Percentiles rank a stretch among this genome's conserved stretches.
Conservation (phyloP, 64 coral and sea anemone species). For the Pachyseris speciosa region DNA sequence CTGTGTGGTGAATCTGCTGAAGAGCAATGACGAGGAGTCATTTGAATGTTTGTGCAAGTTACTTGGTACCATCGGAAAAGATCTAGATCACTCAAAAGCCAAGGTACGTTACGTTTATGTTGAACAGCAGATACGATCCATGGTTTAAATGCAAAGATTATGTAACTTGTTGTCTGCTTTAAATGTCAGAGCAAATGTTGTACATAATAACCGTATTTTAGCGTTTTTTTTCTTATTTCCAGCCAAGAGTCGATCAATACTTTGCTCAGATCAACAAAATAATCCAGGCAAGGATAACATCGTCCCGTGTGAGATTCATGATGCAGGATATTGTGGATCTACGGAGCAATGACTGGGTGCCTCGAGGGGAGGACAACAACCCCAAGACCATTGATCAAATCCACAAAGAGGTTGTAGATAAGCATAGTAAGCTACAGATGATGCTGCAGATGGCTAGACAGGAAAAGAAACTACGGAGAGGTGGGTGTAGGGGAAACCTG, state of each 20-base stretch:
- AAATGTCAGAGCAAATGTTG: too few species aligned
- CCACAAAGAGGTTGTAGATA: conserved; percentile 76
- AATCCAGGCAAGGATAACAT: conserved; percentile 67
- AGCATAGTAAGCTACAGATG: conserved; percentile 67
- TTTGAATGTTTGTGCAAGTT: conserved; percentile 91
- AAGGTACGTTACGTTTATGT: conserved; percentile 49
- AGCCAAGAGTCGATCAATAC: conserved; percentile 94
- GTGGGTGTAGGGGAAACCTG: background rate
- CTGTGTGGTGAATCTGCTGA: conserved; percentile 92
- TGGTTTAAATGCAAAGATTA: too few species aligned
- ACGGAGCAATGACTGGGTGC: conserved; percentile 80
- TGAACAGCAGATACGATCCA: background rate
- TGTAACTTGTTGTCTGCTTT: too few species aligned
- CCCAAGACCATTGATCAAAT: conserved; percentile 97
- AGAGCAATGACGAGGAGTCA: conserved; percentile 82
- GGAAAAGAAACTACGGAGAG: conserved; percentile 40
- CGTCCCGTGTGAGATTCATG: conserved; percentile 83
- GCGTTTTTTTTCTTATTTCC: background rate
- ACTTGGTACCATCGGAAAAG: conserved; percentile 93
- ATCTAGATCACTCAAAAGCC: conserved; percentile 84
- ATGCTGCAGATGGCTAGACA: conserved; percentile 34
- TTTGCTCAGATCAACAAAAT: conserved; percentile 95
- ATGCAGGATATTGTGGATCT: conserved; percentile 87
- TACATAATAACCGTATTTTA: too few species aligned
- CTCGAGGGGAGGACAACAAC: conserved; percentile 83